phyloP scores from a whole-genome alignment of 2,113 vertebrate genomes.

The Cebidichthys violaceus region DNA sequence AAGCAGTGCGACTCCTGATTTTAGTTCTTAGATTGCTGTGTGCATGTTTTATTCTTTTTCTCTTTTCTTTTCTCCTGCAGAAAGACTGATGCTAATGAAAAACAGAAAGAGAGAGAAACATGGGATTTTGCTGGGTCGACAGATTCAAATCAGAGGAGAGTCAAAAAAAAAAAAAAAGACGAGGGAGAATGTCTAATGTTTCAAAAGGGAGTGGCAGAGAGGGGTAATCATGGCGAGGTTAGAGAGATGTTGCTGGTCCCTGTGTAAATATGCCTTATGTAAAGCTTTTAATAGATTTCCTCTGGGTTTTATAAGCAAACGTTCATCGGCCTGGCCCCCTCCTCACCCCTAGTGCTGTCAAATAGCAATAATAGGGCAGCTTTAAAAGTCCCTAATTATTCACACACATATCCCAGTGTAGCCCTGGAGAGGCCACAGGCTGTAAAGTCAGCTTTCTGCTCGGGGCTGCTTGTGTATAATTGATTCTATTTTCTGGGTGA shows the following conservation, averaged over 20 bases:
- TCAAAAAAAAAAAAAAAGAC: conserved; percentile 23
- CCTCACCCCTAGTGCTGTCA: conserved; percentile 35
- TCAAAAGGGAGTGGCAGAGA: conserved; percentile 12
- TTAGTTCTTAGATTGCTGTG: not conserved
- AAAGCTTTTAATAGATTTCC: conserved; percentile 76
- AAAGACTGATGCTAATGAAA: conserved; percentile 3
- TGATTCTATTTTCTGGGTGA: conserved; percentile 42
- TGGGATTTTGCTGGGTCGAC: not conserved
- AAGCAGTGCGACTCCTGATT: conserved; percentile 22
- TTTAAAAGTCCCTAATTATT: conserved; percentile 63
- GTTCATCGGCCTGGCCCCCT: conserved; percentile 27
- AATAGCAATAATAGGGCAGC: conserved; percentile 50
- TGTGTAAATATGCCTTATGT: conserved; percentile 74
- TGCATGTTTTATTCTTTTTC: not conserved
- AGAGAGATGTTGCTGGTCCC: conserved; percentile 44
- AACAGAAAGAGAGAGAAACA: not conserved
- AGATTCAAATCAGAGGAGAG: conserved; percentile 22
- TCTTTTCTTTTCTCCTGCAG: not conserved
- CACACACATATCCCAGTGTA: conserved; percentile 38
- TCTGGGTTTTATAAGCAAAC: conserved; percentile 68
- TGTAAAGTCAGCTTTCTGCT: conserved; percentile 33
- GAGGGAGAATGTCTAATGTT: conserved; percentile 14
- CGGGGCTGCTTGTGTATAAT: conserved; percentile 35
- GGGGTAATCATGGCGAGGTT: conserved; percentile 31
- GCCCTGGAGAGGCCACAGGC: conserved; percentile 19